Base-by-base conservation (phyloP, 2,888 invertebrate species). In the Orthosia cruda region DNA sequence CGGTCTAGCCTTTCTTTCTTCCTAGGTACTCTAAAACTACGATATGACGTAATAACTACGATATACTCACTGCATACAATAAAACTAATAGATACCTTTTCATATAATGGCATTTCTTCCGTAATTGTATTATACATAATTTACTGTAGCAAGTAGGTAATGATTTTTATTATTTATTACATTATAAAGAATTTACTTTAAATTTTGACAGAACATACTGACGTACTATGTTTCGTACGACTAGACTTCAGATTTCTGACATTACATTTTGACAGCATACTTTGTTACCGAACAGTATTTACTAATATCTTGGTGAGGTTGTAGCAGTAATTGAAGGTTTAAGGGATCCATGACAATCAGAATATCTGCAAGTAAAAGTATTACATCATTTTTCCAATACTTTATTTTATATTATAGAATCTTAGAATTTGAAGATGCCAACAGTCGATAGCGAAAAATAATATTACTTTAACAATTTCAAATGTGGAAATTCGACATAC, bases 371-470 rank as follows among this genome's bases (percentile, higher is more conserved):
- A 85, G n/a, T 63, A 73, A 83, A 81, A 67, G n/a, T 18, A 49
- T 62, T 32, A 20, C 57, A 71, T 69, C 55, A 81, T 82, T 72
- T 84, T 83, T 87, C 52, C 75, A 78, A 80, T 85, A 87, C 81
- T 84, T 80, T 84, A 84, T 85, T 83, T 84, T 81, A 67, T 72
- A 54, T 59, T 70, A 80, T 58, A 66, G 55, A 80, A 66, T 68
- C 75, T 90, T 95, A 94, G 87, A 95, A 92, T 93, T 93, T 94
- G 72, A 91, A 94, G 80, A 85, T 80, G 80, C 85, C 90, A 95
- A 95, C 94, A 92, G 76, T 77, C 67, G 68, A 74, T 81, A 87
- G 81, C 80, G 77, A 86, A 89, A 92, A 89, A 91, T 89, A 90
- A 84, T 80, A 82, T 80, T 74, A 81, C 83, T 85, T 83, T 86